Base-by-base conservation (phyloP, 2,113 vertebrate species). In the Pongo abelii region DNA sequence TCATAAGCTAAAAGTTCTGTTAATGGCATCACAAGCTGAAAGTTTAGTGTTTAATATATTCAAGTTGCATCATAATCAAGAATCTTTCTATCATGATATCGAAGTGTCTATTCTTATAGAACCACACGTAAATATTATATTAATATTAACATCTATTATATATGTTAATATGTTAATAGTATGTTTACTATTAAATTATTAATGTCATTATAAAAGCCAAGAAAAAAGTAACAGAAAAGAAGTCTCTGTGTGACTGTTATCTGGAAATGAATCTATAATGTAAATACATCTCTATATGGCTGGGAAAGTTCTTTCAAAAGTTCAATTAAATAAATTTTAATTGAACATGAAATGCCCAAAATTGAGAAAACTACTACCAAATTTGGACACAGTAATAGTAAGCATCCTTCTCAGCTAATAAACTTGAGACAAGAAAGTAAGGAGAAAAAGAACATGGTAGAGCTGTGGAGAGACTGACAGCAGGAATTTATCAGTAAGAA, bases 181-280 rank as follows among this genome's bases (percentile, higher is more conserved):
- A 32, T 32, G 43, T 48, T 14, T 46, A 9, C 13, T 46, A 77
- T 78, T 77, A 77, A 32, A 77, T 25, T 86, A 72, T 52, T 81
- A 74, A 32, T 95, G 77, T 95, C 64, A 90, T 86, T 91, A 70
- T 38, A 38, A 92, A 74, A 43, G 72, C 9, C 57, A 70, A 95
- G 48, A 61, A 90, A 85, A 89, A 52, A 61, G 32, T 61, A 75
- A 48, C 9, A 91, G n/a, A 72, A 87, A 72, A 75, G 6, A 38
- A 74, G 35, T 50, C 23, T 67, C 10, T n/a, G 43, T 75, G 32
- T 64, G 91, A 83, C 0, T 20, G 48, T 50, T 84, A 72, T 25
- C 6, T 89, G 2, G 40, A 79, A 75, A 84, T 50, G 35, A 79
- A 69, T 92, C 27, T 20, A 88, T 12, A 43, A 61, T 35, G 9